Evolutionary conservation across 2,888 invertebrate genomes (phyloP).

Genomic region (Diadegma fenestrale): DNA sequence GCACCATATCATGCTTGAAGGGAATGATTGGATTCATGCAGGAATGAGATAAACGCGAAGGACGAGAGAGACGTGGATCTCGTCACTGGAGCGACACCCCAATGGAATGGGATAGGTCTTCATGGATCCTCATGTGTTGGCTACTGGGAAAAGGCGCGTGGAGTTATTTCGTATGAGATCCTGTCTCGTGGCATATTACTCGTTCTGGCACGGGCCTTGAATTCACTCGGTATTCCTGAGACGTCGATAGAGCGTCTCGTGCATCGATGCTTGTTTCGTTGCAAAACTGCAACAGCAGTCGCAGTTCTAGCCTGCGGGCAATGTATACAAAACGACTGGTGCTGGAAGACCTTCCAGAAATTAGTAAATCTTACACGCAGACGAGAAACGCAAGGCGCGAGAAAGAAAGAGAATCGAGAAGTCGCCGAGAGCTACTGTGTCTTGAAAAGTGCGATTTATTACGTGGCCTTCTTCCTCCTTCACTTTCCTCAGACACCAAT

Average conservation of each 20-base stretch:
- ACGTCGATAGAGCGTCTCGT: slow-evolving; percentile 30
- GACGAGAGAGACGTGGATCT: neutral
- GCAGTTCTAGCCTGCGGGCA: slow-evolving; percentile 56
- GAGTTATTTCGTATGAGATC: slow-evolving; percentile 14
- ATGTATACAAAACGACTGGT: slow-evolving; percentile 14
- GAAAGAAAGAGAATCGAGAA: slow-evolving; percentile 19
- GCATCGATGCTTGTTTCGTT: slow-evolving; percentile 25
- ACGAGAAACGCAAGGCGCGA: slow-evolving; percentile 46
- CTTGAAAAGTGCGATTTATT: slow-evolving; percentile 18
- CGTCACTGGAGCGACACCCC: neutral
- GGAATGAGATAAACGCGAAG: neutral
- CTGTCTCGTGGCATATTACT: slow-evolving; percentile 20
- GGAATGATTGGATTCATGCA: neutral
- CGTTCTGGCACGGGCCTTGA: slow-evolving; percentile 52
- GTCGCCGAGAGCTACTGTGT: slow-evolving; percentile 53
- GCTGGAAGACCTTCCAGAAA: slow-evolving; percentile 74
- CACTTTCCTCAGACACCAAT: slow-evolving; percentile 61
- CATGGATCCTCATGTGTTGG: neutral
- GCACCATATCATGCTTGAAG: slow-evolving; percentile 19
- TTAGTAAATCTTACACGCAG: slow-evolving; percentile 81
- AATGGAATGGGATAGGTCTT: neutral
- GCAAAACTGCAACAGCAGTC: slow-evolving; percentile 46
- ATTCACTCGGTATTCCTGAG: slow-evolving; percentile 57
- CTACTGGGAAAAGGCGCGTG: slow-evolving; percentile 6
- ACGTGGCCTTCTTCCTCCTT: slow-evolving; percentile 60